A percentile compares a stretch with the other conserved stretches of the same genome.
phyloP scores from a whole-genome alignment of 2,888 invertebrate genomes.

The Acanthosepion lycidas region DNA sequence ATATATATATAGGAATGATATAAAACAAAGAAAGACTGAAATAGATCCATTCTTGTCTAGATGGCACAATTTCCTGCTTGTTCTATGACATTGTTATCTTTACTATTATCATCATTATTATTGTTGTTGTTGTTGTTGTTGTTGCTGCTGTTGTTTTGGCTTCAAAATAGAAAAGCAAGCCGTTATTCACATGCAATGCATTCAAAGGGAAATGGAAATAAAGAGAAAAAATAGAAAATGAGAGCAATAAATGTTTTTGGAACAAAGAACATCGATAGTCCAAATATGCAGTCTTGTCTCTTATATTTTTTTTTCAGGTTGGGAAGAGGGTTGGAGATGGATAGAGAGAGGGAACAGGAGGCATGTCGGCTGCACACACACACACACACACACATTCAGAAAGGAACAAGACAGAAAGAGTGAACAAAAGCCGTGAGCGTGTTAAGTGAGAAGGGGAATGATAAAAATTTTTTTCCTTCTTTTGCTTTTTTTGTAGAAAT shows the following conservation, averaged over 20 bases:
- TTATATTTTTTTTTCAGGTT: background rate
- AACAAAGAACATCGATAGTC: constrained; percentile 20
- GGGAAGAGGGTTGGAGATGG: background rate
- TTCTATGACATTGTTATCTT: no score
- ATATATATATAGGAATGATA: background rate
- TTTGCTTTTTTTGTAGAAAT: background rate
- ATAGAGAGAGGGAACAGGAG: background rate
- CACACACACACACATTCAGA: no score
- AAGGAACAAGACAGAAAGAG: background rate
- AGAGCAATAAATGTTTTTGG: background rate
- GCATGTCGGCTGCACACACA: background rate
- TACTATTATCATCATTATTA: no score
- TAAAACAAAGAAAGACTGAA: background rate
- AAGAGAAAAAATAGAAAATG: no score
- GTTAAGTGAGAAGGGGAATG: background rate
- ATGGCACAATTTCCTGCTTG: no score
- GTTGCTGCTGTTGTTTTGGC: background rate
- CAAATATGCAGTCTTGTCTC: background rate
- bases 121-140: background rate
- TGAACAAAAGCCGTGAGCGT: background rate
- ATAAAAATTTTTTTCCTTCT: background rate
- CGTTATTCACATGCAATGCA: background rate
- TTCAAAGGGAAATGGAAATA: background rate
- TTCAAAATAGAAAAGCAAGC: background rate
- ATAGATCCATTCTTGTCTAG: background rate